Conservation (phyloP, 2,888 invertebrate genomes). For the Erebia epiphron region DNA sequence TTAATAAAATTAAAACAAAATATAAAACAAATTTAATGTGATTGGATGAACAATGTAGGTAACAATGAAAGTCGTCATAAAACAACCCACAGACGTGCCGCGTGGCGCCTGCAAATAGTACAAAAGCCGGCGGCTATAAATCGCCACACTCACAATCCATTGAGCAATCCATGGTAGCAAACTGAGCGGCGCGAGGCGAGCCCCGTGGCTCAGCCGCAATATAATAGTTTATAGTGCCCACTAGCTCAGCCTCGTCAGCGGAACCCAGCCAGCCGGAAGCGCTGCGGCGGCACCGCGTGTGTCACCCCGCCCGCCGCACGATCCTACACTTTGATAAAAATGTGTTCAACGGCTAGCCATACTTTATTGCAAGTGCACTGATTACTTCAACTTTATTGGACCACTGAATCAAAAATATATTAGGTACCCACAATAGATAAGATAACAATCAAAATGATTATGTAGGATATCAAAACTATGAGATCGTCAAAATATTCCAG, state of each 20-base stretch:
- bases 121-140: neutral
- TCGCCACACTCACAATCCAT: neutral
- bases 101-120: neutral
- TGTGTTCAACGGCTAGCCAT: neutral
- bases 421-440: too few species aligned
- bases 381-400: neutral
- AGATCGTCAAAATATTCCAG: too few species aligned
- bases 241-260: too few species aligned
- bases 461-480: too few species aligned
- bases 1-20: too few species aligned
- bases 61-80: neutral
- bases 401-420: neutral
- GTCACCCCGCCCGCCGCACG: neutral
- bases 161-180: constrained; percentile 1
- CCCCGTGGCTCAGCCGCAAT: too few species aligned
- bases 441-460: too few species aligned
- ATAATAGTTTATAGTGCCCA: too few species aligned
- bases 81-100: neutral
- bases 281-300: too few species aligned
- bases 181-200: neutral
- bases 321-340: neutral
- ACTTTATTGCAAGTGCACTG: neutral
- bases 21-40: too few species aligned
- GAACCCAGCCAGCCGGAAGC: too few species aligned
- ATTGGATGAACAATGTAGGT: too few species aligned